A percentile compares a stretch with the other conserved stretches of the same genome.
These are phyloP conservation scores for Lepetodrilus schrolli DNA, from an alignment of 2,888 invertebrate species.

Conservation along the genomic window DNA sequence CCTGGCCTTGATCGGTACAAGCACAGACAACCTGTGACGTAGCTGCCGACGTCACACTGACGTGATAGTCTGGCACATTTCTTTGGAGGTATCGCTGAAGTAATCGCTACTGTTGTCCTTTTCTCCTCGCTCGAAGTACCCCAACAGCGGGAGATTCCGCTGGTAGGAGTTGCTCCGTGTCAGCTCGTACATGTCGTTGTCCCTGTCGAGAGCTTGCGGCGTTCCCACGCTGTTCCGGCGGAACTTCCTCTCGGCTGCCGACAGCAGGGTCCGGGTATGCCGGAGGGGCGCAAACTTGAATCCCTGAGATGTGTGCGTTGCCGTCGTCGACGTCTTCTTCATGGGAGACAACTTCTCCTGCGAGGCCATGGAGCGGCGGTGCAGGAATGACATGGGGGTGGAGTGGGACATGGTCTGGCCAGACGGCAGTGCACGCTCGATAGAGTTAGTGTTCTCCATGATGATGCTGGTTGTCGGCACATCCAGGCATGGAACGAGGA, in stretches of 20 bases:
- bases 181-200: constrained; percentile 21
- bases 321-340: constrained; percentile 40
- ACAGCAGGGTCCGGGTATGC: background rate
- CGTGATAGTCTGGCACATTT: constrained; percentile 62
- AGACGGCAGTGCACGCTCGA: constrained; percentile 75
- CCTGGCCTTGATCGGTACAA: background rate
- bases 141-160: constrained; percentile 33
- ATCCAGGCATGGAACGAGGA: constrained; percentile 87
- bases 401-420: constrained; percentile 57
- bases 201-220: constrained; percentile 38
- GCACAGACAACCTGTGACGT: background rate
- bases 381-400: constrained; percentile 27
- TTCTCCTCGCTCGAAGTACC: constrained; percentile 34
- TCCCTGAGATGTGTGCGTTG: constrained; percentile 37
- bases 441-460: constrained; percentile 81
- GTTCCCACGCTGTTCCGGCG: constrained; percentile 47
- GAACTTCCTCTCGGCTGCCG: constrained; percentile 9
- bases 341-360: constrained; percentile 30
- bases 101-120: constrained; percentile 60
- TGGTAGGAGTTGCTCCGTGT: constrained; percentile 32
- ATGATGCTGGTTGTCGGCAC: constrained; percentile 83
- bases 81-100: constrained; percentile 65
- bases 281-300: constrained; percentile 22
- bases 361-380: constrained; percentile 15
- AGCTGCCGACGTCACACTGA: constrained; percentile 51